Percentiles rank a stretch among this genome's conserved stretches.
Conservation (phyloP, 2,113 vertebrate species). For the Ictalurus punctatus region DNA sequence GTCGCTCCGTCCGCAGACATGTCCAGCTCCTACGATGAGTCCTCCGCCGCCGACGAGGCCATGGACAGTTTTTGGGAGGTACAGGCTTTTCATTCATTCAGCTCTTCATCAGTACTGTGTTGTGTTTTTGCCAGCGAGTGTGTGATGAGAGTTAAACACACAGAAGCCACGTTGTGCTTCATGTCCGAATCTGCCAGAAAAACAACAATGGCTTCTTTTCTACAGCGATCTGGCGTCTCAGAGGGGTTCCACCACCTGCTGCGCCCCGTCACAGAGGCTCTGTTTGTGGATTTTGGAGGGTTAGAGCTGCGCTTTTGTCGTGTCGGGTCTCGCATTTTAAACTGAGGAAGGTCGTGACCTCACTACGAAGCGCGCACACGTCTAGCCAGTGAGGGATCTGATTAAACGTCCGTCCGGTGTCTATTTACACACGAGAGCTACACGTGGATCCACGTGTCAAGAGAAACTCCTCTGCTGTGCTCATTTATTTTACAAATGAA, state of each 20-base stretch:
- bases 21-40: slow-evolving; percentile 94
- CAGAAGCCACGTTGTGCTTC: slow-evolving; percentile 40
- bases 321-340: slow-evolving; percentile 20
- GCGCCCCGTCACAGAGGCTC: slow-evolving; percentile 13
- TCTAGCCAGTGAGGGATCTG: background rate
- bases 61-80: slow-evolving; percentile 99
- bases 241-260: slow-evolving; percentile 41
- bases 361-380: background rate
- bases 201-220: slow-evolving; percentile 42
- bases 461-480: background rate
- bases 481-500: background rate
- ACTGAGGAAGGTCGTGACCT: background rate
- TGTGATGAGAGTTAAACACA: slow-evolving; percentile 37
- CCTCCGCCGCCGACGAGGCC: slow-evolving; percentile 81
- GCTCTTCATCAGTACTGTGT: slow-evolving; percentile 11
- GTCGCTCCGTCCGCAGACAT: slow-evolving; percentile 75
- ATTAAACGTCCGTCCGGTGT: background rate
- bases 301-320: background rate
- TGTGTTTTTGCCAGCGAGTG: slow-evolving; percentile 26
- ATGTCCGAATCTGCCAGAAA: slow-evolving; percentile 43
- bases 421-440: background rate
- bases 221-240: slow-evolving; percentile 1
- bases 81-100: slow-evolving; percentile 28
- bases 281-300: slow-evolving; percentile 5
- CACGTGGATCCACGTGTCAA: too few relatives aligned